Percentiles rank a stretch among this genome's conserved stretches.
phyloP scores from a whole-genome alignment of 2,797 vertebrate genomes.

The Pangasius larnaudii region DNA sequence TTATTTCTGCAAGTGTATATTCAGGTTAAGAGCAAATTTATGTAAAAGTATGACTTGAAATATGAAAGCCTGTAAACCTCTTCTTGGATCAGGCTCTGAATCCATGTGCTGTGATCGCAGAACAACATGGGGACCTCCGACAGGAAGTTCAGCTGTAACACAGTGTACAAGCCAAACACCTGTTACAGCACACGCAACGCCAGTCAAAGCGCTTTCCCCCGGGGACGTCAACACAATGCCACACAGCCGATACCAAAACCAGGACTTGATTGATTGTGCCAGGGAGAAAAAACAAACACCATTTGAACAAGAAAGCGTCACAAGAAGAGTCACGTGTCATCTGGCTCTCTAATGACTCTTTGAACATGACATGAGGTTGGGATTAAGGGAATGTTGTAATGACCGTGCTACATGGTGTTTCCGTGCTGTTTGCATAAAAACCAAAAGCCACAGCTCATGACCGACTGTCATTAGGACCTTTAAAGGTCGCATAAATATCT shows the following conservation, averaged over 20 bases:
- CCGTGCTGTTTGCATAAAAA: not conserved
- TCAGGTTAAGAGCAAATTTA: not conserved
- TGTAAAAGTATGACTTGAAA: not conserved
- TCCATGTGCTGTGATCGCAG: not conserved
- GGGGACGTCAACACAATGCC: not conserved
- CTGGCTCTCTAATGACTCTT: constrained; percentile 4
- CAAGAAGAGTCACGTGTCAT: constrained; percentile 4
- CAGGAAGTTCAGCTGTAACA: constrained; percentile 25
- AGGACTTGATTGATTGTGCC: not conserved
- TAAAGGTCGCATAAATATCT: not conserved
- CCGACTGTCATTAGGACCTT: not conserved
- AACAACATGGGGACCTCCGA: constrained; percentile 35
- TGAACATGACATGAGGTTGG: not conserved
- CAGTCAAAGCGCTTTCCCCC: constrained; percentile 12
- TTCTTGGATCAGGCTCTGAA: not conserved
- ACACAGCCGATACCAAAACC: not conserved
- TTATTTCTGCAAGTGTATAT: not conserved
- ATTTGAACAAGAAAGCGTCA: not conserved
- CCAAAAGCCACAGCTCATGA: not conserved
- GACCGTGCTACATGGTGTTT: not conserved
- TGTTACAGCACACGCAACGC: constrained; percentile 33
- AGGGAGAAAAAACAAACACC: constrained; percentile 8
- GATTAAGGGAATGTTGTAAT: not conserved
- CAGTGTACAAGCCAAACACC: constrained; percentile 39
- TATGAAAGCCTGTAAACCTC: not conserved